Base-by-base conservation (phyloP, 2,888 invertebrate genomes). In the Acrobasis suavella region DNA sequence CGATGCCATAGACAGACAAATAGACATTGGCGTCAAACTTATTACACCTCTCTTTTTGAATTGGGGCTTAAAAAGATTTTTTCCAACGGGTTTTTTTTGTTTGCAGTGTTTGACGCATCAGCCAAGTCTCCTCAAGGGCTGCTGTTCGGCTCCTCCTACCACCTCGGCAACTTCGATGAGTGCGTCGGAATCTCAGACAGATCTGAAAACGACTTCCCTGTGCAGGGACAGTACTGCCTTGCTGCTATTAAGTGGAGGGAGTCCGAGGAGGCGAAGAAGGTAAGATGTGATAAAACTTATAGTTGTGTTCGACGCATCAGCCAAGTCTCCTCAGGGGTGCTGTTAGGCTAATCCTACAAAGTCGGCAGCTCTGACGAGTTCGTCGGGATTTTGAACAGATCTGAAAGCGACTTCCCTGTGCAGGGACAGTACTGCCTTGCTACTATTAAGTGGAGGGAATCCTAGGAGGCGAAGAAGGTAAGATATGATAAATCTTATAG, bases 301-400 rank as follows among this genome's bases (percentile, higher is more conserved):
- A 22, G 22, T 5, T 22, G 22, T n/a, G n/a, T 95, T 95, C 80
- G 96, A 96, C 74, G 93, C 96, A 5, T 95, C 95, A 42, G 95
- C 95, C 0, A 96, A 96, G 80, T 94, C 94, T 49, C 94, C 95
- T 0, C 93, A 93, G 70, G 96, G 96, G 14, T 96, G 14, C 92
- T 96, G 16, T 94, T 93, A 69, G 96, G 96, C 3, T 94, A 95
- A 12, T 92, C 94, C 0, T 95, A 94, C 83, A 95, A 96, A 67
- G 87, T 96, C 67, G 96, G 96, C 0, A 95, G 96, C 83, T 96
- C 94, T 75, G 96, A 96, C 78, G 95, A 96, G 82, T 96, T 96
- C 73, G 85, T 95, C 14, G 89, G 81, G 2, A 93, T 90, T 46
- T 81, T 82, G 39, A 86, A 90, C 58, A 80, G 78, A 0, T 85